Percentiles rank a stretch among this genome's conserved stretches.
phyloP scores from a whole-genome alignment of 2,797 vertebrate genomes.

The Peromyscus aztecus region DNA sequence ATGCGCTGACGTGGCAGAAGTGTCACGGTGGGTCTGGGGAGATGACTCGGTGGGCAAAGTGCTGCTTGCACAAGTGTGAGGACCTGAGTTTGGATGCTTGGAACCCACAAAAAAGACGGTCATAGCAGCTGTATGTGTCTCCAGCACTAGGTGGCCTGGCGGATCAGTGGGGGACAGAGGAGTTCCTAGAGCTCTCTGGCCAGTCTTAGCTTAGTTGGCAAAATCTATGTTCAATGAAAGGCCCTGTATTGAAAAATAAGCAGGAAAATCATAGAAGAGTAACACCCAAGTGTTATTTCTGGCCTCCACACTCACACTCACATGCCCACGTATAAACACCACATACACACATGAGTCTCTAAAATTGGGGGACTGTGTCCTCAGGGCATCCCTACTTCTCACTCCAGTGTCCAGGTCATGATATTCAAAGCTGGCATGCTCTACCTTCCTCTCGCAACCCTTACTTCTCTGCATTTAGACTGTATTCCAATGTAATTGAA shows the following conservation, averaged over 20 bases:
- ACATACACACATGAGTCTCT: background rate
- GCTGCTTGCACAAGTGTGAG: background rate
- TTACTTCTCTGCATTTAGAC: background rate
- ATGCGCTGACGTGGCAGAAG: background rate
- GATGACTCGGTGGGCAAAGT: background rate
- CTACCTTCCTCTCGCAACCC: background rate
- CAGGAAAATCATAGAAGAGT: background rate
- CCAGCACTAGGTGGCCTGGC: no score
- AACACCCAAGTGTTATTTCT: background rate
- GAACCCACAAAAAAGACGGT: background rate
- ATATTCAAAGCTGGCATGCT: background rate
- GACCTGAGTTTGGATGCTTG: background rate
- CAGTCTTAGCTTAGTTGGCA: background rate
- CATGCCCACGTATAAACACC: background rate
- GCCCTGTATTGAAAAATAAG: background rate
- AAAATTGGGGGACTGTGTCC: background rate
- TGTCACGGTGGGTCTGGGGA: background rate
- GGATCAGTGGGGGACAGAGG: no score
- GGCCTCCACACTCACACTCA: background rate
- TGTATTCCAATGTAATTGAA: accelerated
- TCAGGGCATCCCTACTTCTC: background rate
- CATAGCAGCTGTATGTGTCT: background rate
- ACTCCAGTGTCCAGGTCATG: accelerated
- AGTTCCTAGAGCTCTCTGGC: background rate
- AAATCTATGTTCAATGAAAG: background rate